Base-by-base conservation (phyloP, 2,113 vertebrate species). In the Brachirus orientalis region DNA sequence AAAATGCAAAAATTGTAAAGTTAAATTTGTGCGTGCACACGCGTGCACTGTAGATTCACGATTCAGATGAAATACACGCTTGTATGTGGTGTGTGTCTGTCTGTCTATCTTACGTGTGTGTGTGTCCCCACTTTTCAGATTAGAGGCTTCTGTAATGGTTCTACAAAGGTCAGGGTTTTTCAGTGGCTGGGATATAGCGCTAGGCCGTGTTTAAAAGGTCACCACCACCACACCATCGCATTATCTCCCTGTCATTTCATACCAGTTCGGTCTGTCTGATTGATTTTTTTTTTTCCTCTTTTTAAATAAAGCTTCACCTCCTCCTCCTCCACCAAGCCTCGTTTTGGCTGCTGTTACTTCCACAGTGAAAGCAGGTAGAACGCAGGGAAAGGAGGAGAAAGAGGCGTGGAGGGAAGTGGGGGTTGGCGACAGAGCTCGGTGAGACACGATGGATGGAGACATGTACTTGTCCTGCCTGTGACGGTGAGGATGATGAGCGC, bases 151-250 rank as follows among this genome's bases (percentile, higher is more conserved):
- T 86, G 92, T 91, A 91, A 93, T 91, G 89, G 87, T 90, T 89
- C 81, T 84, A 91, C 86, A 94, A 93, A 94, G 91, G 92, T 92
- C 90, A 92, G 81, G 88, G 63, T 86, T 86, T 90, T 86, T 69
- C 75, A 45, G 66, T 75, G 75, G 87, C 79, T 73, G 84, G 87
- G 82, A 82, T 80, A 79, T 73, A 88, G 88, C 79, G 41, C 62
- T 72, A 82, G 72, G 87, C 87, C 63, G 45, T 86, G 84, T 86
- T 89, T 87, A 93, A 93, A 52, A 93, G 93, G 92, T 93, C 92
- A 92, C 75, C 51, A 75, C 28, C 28, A 19, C 83, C 80, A 81
- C 85, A 86, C 79, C 90, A 89, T 87, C 63, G 59, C 88, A 91
- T 92, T 92, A 92, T 91, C 79, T 89, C 69, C 35, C 78, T 89